Base-by-base conservation (phyloP, 2,113 vertebrate genomes). In the Bos indicus region DNA sequence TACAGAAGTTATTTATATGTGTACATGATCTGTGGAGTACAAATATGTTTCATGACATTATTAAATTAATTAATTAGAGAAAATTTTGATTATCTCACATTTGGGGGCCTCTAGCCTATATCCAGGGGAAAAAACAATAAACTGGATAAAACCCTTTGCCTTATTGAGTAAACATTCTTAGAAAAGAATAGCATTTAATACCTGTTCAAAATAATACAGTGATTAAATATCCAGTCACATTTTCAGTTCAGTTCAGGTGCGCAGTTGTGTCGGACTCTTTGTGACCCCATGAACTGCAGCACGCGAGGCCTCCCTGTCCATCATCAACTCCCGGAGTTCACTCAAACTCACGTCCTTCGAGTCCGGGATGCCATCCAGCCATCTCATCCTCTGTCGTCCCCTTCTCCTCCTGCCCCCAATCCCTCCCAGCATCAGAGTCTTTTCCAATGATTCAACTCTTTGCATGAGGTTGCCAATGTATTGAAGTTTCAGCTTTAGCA, bases 141-240 rank as follows among this genome's bases (percentile, higher is more conserved):
- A 64, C 74, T 43, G 85, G 6, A 83, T 89, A 81, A 56, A 43
- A 1, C 3, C 1, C 40, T 84, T 85, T 40, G 9, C 1, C 9
- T 96, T 19, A 33, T 15, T 88, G 15, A 56, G 1, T 4, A 43
- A 25, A 89, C 33, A 82, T 23, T 82, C 25, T 86, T 52, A 28
- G 56, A 14, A 86, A 11, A 91, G 28, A 13, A 93, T 6, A 46
- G 10, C 30, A 46, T 60, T 87, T 28, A 74, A 40, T 64, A 2
- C 54, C 6, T 90, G 11, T 56, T 82, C 17, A 83, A 93, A 90
- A 60, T 95, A 89, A 90, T 60, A 15, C 1, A 95, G 4, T 90
- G 82, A 48, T 64, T 94, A 74, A 36, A 74, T 25, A 7, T 74
- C 62, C 19, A 59, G 36, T 60, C 25, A 28, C 8, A 25, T 67